Percentiles rank a stretch among this genome's conserved stretches.
Conservation (phyloP, 2,113 vertebrate species). For the Maccullochella peelii region DNA sequence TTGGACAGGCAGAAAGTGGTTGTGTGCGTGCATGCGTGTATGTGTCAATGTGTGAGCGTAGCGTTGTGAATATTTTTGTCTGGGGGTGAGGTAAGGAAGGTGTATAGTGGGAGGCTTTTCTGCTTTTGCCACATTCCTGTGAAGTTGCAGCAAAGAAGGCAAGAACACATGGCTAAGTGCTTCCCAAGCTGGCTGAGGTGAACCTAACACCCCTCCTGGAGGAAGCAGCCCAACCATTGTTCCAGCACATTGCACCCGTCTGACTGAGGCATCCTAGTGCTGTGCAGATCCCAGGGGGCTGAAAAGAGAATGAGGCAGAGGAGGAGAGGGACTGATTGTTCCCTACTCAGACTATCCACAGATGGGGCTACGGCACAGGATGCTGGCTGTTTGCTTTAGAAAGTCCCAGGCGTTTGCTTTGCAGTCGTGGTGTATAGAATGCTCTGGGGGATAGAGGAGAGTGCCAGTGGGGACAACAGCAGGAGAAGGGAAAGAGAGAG, state of each 20-base stretch:
- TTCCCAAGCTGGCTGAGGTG: constrained; percentile 75
- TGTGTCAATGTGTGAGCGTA: constrained; percentile 19
- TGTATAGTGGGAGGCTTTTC: constrained; percentile 37
- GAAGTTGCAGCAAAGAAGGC: constrained; percentile 58
- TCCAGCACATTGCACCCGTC: constrained; percentile 83
- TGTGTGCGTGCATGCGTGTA: constrained; percentile 29
- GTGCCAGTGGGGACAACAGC: constrained; percentile 77
- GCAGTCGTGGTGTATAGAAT: constrained; percentile 68
- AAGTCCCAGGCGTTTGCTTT: constrained; percentile 80
- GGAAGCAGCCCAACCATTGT: constrained; percentile 77
- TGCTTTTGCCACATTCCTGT: constrained; percentile 67
- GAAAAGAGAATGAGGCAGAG: constrained; percentile 65
- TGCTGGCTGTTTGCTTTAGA: constrained; percentile 82
- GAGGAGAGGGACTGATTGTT: constrained; percentile 80
- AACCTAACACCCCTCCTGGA: constrained; percentile 75
- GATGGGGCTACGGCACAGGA: constrained; percentile 81
- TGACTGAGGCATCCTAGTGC: constrained; percentile 76
- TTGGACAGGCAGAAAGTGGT: constrained; percentile 43
- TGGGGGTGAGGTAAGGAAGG: constrained; percentile 27
- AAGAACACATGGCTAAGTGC: constrained; percentile 72
- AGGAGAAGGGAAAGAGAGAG: constrained; percentile 55
- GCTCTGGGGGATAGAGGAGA: constrained; percentile 72
- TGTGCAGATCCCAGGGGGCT: constrained; percentile 69
- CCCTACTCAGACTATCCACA: constrained; percentile 79
- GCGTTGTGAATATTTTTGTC: constrained; percentile 7